phyloP scores from a whole-genome alignment of 2,888 invertebrate species.

The Catotricha subobsoleta region DNA sequence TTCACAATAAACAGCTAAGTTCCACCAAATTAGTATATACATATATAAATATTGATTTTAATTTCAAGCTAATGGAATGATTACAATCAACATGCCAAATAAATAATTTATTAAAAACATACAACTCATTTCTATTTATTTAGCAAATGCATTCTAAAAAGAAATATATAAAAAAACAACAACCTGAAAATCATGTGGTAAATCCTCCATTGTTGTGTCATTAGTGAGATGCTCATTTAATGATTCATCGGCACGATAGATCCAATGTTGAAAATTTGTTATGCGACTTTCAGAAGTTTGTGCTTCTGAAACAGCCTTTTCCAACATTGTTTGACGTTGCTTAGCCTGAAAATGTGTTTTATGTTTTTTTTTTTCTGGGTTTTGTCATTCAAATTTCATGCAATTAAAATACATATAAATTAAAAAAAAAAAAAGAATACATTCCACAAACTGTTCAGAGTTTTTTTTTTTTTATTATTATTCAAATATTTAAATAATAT shows the following conservation, averaged over 20 bases:
- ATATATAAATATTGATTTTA: too few relatives aligned
- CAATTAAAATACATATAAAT: too few relatives aligned
- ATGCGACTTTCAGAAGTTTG: conserved; percentile 58
- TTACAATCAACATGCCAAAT: too few relatives aligned
- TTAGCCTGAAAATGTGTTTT: conserved; percentile 18
- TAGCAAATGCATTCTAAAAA: too few relatives aligned
- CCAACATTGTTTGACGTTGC: conserved; percentile 34
- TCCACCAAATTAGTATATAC: too few relatives aligned
- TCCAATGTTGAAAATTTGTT: conserved; percentile 53
- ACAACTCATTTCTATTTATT: too few relatives aligned
- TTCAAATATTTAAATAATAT: background rate
- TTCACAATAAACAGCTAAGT: too few relatives aligned
- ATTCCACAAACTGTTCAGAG: too few relatives aligned
- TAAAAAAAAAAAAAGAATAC: conserved; percentile 1
- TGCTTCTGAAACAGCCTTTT: conserved; percentile 54
- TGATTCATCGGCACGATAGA: conserved; percentile 46
- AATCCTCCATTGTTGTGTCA: conserved; percentile 60
- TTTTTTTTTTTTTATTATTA: too few relatives aligned
- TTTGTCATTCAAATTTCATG: conserved; percentile 8
- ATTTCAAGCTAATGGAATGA: too few relatives aligned
- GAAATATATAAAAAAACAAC: too few relatives aligned
- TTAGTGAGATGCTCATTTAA: conserved; percentile 53
- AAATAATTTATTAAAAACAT: too few relatives aligned
- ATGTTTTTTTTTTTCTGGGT: background rate
- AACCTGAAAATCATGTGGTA: conserved; percentile 58